Base-by-base conservation (phyloP, 2,797 vertebrate species). In the Pteronotus mesoamericanus region DNA sequence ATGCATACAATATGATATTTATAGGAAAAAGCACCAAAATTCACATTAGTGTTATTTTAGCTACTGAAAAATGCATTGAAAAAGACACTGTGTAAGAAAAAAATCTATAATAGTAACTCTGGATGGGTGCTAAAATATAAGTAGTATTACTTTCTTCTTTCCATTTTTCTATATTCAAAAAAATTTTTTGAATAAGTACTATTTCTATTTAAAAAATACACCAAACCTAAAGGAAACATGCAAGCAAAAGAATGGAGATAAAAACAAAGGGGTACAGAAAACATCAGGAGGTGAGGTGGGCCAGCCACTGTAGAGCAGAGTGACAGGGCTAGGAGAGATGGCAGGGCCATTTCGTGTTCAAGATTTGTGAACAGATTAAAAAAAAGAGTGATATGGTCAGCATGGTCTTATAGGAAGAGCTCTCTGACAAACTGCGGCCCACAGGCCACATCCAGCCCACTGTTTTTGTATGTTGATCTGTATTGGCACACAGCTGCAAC, bases 31-130 rank as follows among this genome's bases (percentile, higher is more conserved):
- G 15, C 10, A 53, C 16, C 5, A 57, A 80, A 75, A 75, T 22
- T 68, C 61, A 69, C 21, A 75, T 21, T 53, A 39, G 42, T 29
- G 32, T 82, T 16, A 90, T 71, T 90, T 86, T 69, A 94, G n/a
- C 61, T 69, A 75, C 11, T 69, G 21, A 92, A 82, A 83, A 85
- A 42, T 1, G 3, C 3, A 68, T 2, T 16, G 34, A 32, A 53
- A 82, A 72, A 80, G 72, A 55, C 57, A 86, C 3, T 74, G 0
- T 12, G 39, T 22, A 86, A 75, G 72, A 66, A 75, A 78, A 85
- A 57, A 51, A 14, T 37, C 55, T 39, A 3, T 66, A 66, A 46
- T 68, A 68, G 24, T 74, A 72, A 85, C 24, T 59, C 42, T 66
- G 37, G 37, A 24, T 69, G 6, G 24, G 12, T 46, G 44, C 24